Base-by-base conservation (phyloP, 2,797 vertebrate genomes). In the Cercopithecus mitis region DNA sequence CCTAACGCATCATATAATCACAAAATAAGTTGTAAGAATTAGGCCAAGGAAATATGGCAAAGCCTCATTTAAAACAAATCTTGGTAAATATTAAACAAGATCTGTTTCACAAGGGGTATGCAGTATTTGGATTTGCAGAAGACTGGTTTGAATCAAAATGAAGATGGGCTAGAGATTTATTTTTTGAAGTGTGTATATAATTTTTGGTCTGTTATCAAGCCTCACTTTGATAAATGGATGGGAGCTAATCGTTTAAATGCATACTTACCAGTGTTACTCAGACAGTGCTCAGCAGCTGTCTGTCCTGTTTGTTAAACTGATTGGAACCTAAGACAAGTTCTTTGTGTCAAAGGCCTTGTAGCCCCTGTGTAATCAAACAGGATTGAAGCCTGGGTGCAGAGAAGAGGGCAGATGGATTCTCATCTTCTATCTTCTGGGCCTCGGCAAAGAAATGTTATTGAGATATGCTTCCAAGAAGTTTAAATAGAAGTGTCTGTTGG, bases 401-500 rank as follows among this genome's bases (percentile, higher is more conserved):
- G 72, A 95, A 94, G 70, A 76, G 55, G 64, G 86, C 2, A 19
- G 83, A 75, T 47, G 82, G 11, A 9, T 95, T 97, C 57, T 97
- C 95, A 92, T 91, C 77, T 88, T 90, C 43, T 97, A 43, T 98
- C 97, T 98, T 84, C 73, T 97, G 95, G 77, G 96, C 89, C 64
- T 88, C 70, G 76, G 41, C 87, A 79, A 43, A 90, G 76, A 70
- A 58, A 76, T 95, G 91, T 97, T 98, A 97, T 79, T 98, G 96
- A 98, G 92, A 97, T 93, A 97, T 97, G 95, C 96, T 98, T 98
- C 95, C 90, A 97, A 98, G 80, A 45, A 89, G 64, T 87, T 98
- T 98, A 98, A 98, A 98, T 94, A 97, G 97, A 97, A 98, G 88
- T 0, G 92, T 97, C 97, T 98, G 89, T 67, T 98, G 94, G 97